These are phyloP conservation scores for Onychostruthus taczanowskii DNA, from an alignment of 2,113 vertebrate genomes.

Conservation along the genomic window DNA sequence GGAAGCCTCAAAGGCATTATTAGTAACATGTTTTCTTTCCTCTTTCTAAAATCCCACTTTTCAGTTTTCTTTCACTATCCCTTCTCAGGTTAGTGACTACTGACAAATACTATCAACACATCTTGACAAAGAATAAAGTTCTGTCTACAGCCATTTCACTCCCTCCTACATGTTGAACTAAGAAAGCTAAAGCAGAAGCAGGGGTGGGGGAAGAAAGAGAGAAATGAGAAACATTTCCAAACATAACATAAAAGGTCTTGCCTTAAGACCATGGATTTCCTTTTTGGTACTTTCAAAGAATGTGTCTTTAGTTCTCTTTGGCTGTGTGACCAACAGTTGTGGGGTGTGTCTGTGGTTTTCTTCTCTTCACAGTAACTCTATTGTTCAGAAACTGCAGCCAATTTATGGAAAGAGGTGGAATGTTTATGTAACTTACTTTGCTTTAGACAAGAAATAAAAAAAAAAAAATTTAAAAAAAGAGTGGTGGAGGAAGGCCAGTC, in stretches of 20 bases:
- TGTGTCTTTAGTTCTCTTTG: constrained; percentile 77
- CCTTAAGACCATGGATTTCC: constrained; percentile 81
- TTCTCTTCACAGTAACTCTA: constrained; percentile 82
- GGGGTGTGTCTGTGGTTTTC: constrained; percentile 80
- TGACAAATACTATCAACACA: constrained; percentile 66
- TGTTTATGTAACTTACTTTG: constrained; percentile 85
- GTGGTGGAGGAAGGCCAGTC: constrained; percentile 76
- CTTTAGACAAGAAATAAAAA: constrained; percentile 74
- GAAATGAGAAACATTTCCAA: constrained; percentile 73
- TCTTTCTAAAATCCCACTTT: constrained; percentile 32
- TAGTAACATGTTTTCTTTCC: constrained; percentile 32
- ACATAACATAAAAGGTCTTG: constrained; percentile 77
- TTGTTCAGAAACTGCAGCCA: constrained; percentile 81
- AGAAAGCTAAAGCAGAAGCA: constrained; percentile 2
- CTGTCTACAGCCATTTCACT: constrained; percentile 58
- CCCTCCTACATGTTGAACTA: constrained; percentile 50
- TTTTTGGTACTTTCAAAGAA: constrained; percentile 84
- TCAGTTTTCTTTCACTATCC: constrained; percentile 35
- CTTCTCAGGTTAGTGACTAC: constrained; percentile 56
- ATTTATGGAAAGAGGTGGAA: constrained; percentile 82
- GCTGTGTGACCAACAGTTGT: constrained; percentile 73
- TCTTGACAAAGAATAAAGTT: constrained; percentile 42
- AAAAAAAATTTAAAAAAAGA: constrained; percentile 21
- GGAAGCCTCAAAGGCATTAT: constrained; percentile 54
- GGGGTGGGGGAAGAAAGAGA: constrained; percentile 14